Evolutionary conservation across 1,140 invertebrate genomes (phyloP).

Genomic region (Heliconius himera): DNA sequence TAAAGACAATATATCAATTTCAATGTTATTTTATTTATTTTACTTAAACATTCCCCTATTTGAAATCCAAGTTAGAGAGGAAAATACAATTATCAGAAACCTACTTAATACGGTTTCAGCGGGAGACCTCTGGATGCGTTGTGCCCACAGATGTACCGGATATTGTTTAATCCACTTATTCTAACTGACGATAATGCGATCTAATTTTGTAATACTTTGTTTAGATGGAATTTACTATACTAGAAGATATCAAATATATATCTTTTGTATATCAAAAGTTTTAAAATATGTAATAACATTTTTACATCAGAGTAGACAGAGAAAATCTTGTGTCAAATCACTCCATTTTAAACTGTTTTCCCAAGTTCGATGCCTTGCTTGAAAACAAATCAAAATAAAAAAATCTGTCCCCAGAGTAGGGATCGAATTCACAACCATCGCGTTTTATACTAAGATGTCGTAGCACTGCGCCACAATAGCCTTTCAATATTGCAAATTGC

Average conservation of each 20-base stretch:
- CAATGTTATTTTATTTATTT: not conserved
- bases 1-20: not conserved
- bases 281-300: not conserved
- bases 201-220: conserved; percentile 9
- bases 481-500: too few relatives aligned
- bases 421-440: too few relatives aligned
- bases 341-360: not conserved
- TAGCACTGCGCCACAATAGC: too few relatives aligned
- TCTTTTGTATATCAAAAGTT: not conserved
- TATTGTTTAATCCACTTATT: conserved; percentile 40
- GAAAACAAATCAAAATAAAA: too few relatives aligned
- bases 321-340: too few relatives aligned
- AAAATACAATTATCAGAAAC: conserved; percentile 18
- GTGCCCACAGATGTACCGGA: conserved; percentile 23
- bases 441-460: too few relatives aligned
- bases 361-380: too few relatives aligned
- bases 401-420: too few relatives aligned
- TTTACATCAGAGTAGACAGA: too few relatives aligned
- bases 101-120: conserved; percentile 28
- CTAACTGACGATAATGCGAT: conserved; percentile 32
- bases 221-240: not conserved
- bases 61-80: not conserved
- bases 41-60: not conserved
- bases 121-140: conserved; percentile 22
- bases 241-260: not conserved